Conservation (phyloP, 2,797 vertebrate species). For the Enteromius anoplus region DNA sequence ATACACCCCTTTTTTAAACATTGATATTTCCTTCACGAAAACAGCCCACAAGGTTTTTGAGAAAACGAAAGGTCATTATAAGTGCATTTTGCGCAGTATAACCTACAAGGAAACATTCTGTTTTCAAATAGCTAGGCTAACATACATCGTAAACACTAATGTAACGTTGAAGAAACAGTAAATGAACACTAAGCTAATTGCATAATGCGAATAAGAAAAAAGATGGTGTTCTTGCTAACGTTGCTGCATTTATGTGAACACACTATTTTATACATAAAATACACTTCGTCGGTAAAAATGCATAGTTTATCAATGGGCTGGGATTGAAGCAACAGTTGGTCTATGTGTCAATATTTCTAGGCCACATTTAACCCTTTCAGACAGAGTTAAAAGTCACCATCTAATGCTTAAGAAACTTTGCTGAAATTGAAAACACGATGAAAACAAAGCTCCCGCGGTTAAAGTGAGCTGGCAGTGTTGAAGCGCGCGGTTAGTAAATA, state of each 20-base stretch:
- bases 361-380: conserved; percentile 47
- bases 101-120: neutral
- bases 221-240: no score
- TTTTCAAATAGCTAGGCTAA: neutral
- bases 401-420: neutral
- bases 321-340: conserved; percentile 64
- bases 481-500: neutral
- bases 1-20: neutral
- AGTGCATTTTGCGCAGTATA: neutral
- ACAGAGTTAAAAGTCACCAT: conserved; percentile 15
- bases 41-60: neutral
- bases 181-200: neutral
- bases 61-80: neutral
- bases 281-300: neutral
- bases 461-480: neutral
- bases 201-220: neutral
- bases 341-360: conserved; percentile 56
- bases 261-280: neutral
- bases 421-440: neutral
- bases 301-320: conserved; percentile 12
- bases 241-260: neutral
- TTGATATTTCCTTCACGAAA: neutral
- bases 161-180: neutral
- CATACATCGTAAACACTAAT: neutral
- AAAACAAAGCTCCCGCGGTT: neutral